Conservation (phyloP, 2,113 vertebrate species). For the Collichthys lucidus region DNA sequence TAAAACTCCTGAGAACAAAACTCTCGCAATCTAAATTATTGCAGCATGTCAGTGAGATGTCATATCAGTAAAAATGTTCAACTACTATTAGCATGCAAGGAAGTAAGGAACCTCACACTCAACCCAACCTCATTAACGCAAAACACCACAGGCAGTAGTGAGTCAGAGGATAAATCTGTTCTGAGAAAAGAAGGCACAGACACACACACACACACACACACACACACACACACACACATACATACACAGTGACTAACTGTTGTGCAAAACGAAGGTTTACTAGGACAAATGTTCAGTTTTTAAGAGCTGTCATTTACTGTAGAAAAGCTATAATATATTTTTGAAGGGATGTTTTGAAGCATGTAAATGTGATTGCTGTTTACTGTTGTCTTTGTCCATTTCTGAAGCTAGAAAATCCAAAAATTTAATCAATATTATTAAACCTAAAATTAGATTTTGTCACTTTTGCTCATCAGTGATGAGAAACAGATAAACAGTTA, state of each 20-base stretch:
- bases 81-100: neutral
- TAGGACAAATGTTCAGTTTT: neutral
- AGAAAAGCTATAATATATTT: neutral
- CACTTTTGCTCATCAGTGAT: neutral
- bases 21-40: neutral
- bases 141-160: constrained; percentile 15
- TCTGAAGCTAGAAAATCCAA: neutral
- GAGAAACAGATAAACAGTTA: neutral
- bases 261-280: neutral
- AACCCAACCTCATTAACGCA: constrained; percentile 27
- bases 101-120: constrained; percentile 4
- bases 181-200: neutral
- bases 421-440: neutral
- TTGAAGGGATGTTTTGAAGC: neutral
- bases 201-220: neutral
- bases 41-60: neutral
- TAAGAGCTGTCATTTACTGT: neutral
- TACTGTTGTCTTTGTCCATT: neutral
- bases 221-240: neutral
- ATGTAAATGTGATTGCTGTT: neutral
- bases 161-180: constrained; percentile 24
- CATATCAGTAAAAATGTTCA: constrained; percentile 4
- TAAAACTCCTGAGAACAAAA: neutral
- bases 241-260: neutral
- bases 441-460: neutral